A percentile compares a stretch with the other conserved stretches of the same genome.
Evolutionary conservation across 2,888 invertebrate genomes (phyloP).

Genomic region (Microdon myrmicae): DNA sequence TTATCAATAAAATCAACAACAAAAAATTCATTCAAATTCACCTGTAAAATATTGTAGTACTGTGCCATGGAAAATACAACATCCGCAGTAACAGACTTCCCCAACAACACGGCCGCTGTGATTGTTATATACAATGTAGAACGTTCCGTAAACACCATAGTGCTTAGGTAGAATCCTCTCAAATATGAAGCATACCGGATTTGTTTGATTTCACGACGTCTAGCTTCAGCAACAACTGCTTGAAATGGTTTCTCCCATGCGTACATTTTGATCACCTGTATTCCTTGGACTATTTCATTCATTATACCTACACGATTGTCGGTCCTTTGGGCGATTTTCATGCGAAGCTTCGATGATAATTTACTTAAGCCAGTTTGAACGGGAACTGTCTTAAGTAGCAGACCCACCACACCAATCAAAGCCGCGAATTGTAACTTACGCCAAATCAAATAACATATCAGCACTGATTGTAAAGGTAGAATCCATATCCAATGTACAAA

Average conservation of each 20-base stretch:
- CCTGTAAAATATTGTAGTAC: constrained; percentile 79
- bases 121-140: constrained; percentile 85
- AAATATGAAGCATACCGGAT: constrained; percentile 74
- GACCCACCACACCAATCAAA: constrained; percentile 80
- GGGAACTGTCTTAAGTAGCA: constrained; percentile 83
- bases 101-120: constrained; percentile 78
- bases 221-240: constrained; percentile 79
- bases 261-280: constrained; percentile 97
- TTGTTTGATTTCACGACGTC: constrained; percentile 75
- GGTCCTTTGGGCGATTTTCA: constrained; percentile 84
- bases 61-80: constrained; percentile 82
- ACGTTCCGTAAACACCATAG: constrained; percentile 86
- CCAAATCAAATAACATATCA: constrained; percentile 83
- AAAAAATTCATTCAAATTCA: constrained; percentile 55
- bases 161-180: constrained; percentile 74
- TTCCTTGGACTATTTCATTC: constrained; percentile 93
- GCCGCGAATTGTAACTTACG: constrained; percentile 77
- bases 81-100: constrained; percentile 72
- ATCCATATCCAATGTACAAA: constrained; percentile 90
- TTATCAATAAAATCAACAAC: too few species aligned
- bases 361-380: constrained; percentile 73
- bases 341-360: constrained; percentile 69
- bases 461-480: constrained; percentile 74
- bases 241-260: constrained; percentile 95
- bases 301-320: constrained; percentile 92